Base-by-base conservation (phyloP, 2,888 invertebrate genomes). In the Tricholauxania praeusta region DNA sequence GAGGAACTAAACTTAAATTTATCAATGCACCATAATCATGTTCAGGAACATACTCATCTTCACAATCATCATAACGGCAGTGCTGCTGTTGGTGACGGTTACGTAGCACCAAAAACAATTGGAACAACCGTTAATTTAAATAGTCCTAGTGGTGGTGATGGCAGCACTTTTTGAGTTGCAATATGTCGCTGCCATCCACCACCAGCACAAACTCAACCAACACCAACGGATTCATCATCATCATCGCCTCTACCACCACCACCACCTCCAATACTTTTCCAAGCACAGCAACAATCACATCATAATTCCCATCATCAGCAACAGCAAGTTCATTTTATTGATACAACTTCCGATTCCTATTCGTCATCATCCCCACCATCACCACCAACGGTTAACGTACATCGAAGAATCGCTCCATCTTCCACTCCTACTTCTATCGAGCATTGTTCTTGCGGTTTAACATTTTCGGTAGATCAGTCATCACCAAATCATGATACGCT, bases 111-210 rank as follows among this genome's bases (percentile, higher is more conserved):
- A 69, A 84, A 83, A 79, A 78, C 82, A 14, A 70, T 39, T 39
- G 39, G 39, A 47, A 66, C 60, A 48, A 49, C 51, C 7, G 62
- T 60, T 64, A 55, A 28, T 51, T 28, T 22, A 14, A 48, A 60
- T 2, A 69, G 69, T 59, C 69, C 60, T 5, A 39, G 10, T 39
- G 69, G 32, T 49, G 15, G 19, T 76, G 83, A 84, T 84, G 84
- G 84, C 81, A 79, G 82, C 85, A 82, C 84, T 85, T 85, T 84
- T 84, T 84, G 84, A 84, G 84, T 83, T 83, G 82, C 84, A 84
- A 84, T 84, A 81, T 84, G 84, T 85, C 85, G 84, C 85, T 84
- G 84, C 83, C 85, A 84, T 82, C 84, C 62, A 15, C 48, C 69
- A 48, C 53, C 71, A 62, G 4, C 67, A 48, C 47, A 62, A 47